Conservation (phyloP, 2,113 vertebrate genomes). For the Camelus bactrianus region DNA sequence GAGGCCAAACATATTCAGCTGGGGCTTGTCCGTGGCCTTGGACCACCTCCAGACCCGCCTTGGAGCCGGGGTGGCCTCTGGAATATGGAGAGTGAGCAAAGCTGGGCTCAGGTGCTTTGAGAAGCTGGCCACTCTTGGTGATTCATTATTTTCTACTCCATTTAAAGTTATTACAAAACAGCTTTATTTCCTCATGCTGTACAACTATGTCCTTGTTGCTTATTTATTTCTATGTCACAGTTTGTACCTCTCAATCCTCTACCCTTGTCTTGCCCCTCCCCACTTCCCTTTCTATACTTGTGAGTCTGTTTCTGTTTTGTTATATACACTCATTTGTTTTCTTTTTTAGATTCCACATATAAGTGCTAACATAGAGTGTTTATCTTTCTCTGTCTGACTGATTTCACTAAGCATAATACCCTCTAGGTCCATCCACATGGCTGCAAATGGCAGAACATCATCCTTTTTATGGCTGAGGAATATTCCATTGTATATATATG, state of each 20-base stretch:
- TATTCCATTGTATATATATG: background rate
- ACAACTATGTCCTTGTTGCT: background rate
- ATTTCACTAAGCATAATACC: background rate
- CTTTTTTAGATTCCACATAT: background rate
- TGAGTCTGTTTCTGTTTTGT: background rate
- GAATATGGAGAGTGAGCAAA: background rate
- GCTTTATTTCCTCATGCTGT: background rate
- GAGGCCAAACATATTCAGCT: accelerated
- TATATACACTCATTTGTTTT: background rate
- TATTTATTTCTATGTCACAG: background rate
- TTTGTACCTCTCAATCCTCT: background rate
- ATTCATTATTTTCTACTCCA: background rate
- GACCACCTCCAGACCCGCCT: background rate
- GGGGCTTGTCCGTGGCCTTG: background rate
- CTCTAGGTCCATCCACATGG: background rate
- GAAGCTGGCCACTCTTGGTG: background rate
- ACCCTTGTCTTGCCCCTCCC: background rate
- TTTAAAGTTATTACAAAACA: background rate
- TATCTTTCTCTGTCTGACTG: background rate
- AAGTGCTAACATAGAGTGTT: background rate
- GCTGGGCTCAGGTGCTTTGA: background rate
- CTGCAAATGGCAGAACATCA: background rate
- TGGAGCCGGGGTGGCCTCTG: too few relatives aligned
- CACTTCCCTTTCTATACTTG: background rate
- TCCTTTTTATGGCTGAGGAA: background rate